phyloP scores from a whole-genome alignment of 2,888 invertebrate genomes.

The Germaria angustata region DNA sequence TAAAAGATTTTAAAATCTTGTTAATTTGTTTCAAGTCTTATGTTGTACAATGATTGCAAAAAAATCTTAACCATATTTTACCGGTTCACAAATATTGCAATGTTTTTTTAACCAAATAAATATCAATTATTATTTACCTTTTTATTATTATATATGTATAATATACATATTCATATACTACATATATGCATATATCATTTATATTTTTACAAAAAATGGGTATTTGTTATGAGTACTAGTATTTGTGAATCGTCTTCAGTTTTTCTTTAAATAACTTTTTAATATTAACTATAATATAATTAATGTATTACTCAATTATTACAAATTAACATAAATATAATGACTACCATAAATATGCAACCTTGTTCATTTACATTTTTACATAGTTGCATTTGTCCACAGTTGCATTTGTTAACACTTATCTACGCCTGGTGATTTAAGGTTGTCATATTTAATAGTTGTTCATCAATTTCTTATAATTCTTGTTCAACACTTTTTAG shows the following conservation, averaged over 20 bases:
- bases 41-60: neutral
- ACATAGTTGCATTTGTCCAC: constrained; percentile 12
- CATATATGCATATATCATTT: too few species aligned
- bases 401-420: constrained; percentile 17
- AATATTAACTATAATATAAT: neutral
- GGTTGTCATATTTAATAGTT: constrained; percentile 30
- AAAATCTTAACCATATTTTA: neutral
- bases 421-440: neutral
- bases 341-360: constrained; percentile 24
- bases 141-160: neutral
- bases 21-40: neutral
- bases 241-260: constrained; percentile 64
- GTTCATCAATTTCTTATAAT: neutral
- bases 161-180: too few species aligned
- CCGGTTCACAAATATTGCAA: constrained; percentile 64
- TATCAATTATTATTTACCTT: constrained; percentile 68
- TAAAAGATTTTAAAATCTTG: neutral
- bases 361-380: neutral
- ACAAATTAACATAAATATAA: neutral
- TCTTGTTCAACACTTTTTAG: constrained; percentile 14
- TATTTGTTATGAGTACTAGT: constrained; percentile 64
- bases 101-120: constrained; percentile 39
- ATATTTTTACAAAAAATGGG: constrained; percentile 56
- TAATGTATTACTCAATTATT: neutral
- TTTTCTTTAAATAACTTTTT: constrained; percentile 9